Evolutionary conservation across 1,140 invertebrate genomes (phyloP), one percentile per base, ranked within the genome.

Genomic region (Aethina tumida): DNA sequence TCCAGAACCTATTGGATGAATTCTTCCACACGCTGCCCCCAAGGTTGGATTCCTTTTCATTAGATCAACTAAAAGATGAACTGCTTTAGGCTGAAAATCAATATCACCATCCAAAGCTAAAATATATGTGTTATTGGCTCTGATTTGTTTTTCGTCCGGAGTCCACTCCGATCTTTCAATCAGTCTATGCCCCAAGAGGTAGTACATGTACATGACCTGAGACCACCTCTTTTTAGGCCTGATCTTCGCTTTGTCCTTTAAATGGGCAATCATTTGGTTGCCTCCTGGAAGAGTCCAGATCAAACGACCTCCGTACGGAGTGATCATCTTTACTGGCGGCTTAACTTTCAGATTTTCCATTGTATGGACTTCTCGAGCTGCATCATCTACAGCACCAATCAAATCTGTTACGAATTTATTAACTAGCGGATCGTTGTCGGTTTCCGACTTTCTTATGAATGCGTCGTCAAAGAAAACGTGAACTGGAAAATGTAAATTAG

Each of bases 121-220:
- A 20, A 95, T 69, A 48, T 79, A 94, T 0, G 89, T 95, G 55
- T 92, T 94, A 59, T 90, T 83, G 1, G 87, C 80, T 40, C 84
- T 76, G 0, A 77, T 63, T 46, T 78, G 12, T 24, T 24, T 24
- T 8, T 24, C n/a, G n/a, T 3, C 2, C 13, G 14, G 24, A 2
- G 14, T 26, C n/a, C n/a, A 29, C 27, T 29, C 19, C 16, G 15
- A 12, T 9, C 9, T 5, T 26, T 29, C 5, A 29, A 35, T 32
- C 5, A 34, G 42, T 30, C 41, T 58, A 60, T 82, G 81, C 1
- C 88, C 88, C 10, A 94, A 66, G 9, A 94, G 65, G 53, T 92
- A 94, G 63, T 94, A 94, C 83, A 95, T 89, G 64, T 94, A 94
- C 89, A 93, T 93, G 4, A 91, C 84, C 63, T 83, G 79, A 38